Evolutionary conservation across 2,113 vertebrate genomes (phyloP), one percentile per base, ranked within the genome.

Genomic region (Halichoeres trimaculatus): DNA sequence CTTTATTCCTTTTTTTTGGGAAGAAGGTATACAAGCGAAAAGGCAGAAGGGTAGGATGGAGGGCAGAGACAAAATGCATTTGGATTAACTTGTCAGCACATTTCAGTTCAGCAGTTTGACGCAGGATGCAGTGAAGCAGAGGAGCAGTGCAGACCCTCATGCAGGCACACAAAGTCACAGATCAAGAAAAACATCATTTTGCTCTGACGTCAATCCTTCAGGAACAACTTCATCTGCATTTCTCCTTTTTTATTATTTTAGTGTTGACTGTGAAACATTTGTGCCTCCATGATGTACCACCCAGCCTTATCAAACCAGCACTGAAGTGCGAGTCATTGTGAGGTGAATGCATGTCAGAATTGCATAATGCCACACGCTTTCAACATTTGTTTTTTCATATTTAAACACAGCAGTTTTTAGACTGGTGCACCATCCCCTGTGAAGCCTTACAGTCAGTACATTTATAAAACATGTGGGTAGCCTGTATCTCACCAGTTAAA

Each of bases 391-490:
- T 13, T 40, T 40, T 40, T 40, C 12, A 11, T 5, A 5, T 30
- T 30, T 30, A 16, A 55, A 50, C 19, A 47, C 9, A 61, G 12
- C 5, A 0, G 1, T 53, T 10, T 62, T 45, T 52, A 14, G 8
- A 40, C 20, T 10, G 24, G 16, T 51, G 19, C 47, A 63, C 40
- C 14, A 41, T 55, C 53, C 9, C 34, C 30, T 47, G 43, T 63
- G 30, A 53, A 41, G n/a, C 24, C 5, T 23, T 43, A 6, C 12
- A 38, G 17, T 34, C 24, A 43, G 19, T 50, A 53, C 20, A n/a
- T 85, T 57, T 54, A 41, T 35, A 22, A 41, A 60, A 30, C 71
- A 52, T 82, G 58, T 56, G 11, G 54, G 67, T 24, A 65, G 75
- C 22, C 45, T n/a, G 55, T 36, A 38, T 58, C 34, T 26, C 56